Evolutionary conservation across 2,888 invertebrate genomes (phyloP), one percentile per base, ranked within the genome.

Genomic region (Conops quadrifasciatus): DNA sequence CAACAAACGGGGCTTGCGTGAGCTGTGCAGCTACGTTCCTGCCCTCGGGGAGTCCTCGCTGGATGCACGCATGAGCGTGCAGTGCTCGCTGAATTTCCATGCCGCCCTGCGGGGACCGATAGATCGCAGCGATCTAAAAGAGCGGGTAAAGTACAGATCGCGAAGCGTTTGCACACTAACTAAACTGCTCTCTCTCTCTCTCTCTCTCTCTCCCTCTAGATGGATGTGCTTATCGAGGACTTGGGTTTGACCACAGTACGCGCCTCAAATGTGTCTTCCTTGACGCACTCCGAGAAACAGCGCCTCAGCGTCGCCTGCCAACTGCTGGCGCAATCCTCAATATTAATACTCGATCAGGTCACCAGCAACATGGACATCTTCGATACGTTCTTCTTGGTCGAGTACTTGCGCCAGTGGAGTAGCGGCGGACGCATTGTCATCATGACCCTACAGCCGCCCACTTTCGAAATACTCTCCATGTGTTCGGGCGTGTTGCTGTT

Each of bases 391-490:
- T 97, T 97, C 85, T 86, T 97, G 64, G 93, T 97, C 71, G 97
- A 97, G 84, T 97, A 96, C 84, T 87, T 97, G 76, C 90, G 96
- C 75, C 96, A 96, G 83, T 97, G 97, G 36, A 89, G 90, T 76
- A 89, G 90, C 51, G 91, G 87, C 66, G 91, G 94, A 0, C 88
- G 95, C 76, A 93, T 96, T 63, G 95, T 96, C 16, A 91, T 97
- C 59, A 89, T 97, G 87, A 96, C 97, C 0, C 87, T 97, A 43
- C 96, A 96, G 83, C 97, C 97, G 26, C 96, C 97, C 2, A 97
- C 96, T 1, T 96, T 96, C 81, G 97, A 97, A 86, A 96, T 97
- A 77, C 92, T 97, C 75, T 95, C 96, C 36, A 97, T 97, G 97
- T 86, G 86, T 77, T 86, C 86, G 11, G 84, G 85, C 58, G 90